A percentile compares a stretch with the other conserved stretches of the same genome.
Evolutionary conservation across 2,888 invertebrate species (phyloP).

Genomic region (Caenorhabditis macrosperma): DNA sequence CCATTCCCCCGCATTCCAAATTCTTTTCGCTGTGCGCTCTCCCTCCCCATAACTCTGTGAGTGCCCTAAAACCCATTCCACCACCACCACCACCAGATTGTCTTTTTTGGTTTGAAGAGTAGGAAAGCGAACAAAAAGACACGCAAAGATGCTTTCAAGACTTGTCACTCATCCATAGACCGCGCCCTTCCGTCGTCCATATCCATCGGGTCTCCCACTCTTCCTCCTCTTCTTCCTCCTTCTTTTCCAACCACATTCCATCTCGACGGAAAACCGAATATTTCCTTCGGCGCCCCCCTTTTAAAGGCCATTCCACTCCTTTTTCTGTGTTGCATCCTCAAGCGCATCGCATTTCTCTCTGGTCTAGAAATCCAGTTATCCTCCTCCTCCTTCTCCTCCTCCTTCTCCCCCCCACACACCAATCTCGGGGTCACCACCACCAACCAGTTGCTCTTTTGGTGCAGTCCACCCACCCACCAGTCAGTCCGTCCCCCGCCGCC

Average conservation of each 20-base stretch:
- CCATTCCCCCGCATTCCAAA: constrained; percentile 20
- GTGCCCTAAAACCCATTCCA: constrained; percentile 35
- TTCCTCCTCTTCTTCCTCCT: neutral
- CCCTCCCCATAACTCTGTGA: constrained; percentile 13
- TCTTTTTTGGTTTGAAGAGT: constrained; percentile 25
- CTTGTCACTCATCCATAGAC: constrained; percentile 57
- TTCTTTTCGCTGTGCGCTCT: constrained; percentile 46
- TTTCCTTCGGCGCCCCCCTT: neutral
- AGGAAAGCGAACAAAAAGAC: constrained; percentile 51
- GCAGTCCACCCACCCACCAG: neutral
- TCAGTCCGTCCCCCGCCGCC: neutral
- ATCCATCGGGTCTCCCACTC: constrained; percentile 30
- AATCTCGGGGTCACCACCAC: constrained; percentile 1
- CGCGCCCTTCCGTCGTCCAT: constrained; percentile 30
- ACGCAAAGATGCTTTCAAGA: constrained; percentile 57
- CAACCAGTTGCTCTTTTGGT: neutral
- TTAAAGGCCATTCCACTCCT: too few species aligned
- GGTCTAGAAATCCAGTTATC: too few species aligned
- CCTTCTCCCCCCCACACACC: constrained; percentile 12
- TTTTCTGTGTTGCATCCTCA: too few species aligned
- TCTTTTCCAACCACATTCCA: too few species aligned
- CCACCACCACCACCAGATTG: constrained; percentile 37
- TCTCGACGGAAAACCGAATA: neutral
- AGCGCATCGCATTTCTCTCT: too few species aligned
- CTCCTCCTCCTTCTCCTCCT: neutral